Percentiles rank a stretch among this genome's conserved stretches.
Conservation (phyloP, 1,140 invertebrate genomes). For the Antheraea pernyi region DNA sequence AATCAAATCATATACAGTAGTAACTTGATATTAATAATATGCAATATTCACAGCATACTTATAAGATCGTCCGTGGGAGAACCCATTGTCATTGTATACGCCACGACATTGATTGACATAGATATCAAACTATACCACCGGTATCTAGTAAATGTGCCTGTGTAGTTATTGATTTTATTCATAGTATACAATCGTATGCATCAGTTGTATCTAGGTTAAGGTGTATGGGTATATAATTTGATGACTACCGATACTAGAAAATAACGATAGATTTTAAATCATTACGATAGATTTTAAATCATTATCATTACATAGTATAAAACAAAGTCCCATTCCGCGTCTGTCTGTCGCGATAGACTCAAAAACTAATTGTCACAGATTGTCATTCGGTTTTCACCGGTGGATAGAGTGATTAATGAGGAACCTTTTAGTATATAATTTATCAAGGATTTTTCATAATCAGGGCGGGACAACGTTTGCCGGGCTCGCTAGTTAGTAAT, state of each 20-base stretch:
- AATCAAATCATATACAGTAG: conserved; percentile 14
- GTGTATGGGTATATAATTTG: background rate
- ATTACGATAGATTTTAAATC: no score
- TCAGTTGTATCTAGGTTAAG: conserved; percentile 6
- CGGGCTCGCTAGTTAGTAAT: no score
- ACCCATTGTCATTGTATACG: background rate
- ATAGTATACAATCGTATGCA: background rate
- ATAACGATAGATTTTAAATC: background rate
- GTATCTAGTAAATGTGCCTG: background rate
- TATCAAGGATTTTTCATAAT: no score
- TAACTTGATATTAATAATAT: conserved; percentile 3
- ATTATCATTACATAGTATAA: no score
- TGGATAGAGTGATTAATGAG: no score
- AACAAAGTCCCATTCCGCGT: no score
- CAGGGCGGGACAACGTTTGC: no score
- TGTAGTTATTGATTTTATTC: conserved; percentile 1
- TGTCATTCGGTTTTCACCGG: no score
- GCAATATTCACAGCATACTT: background rate
- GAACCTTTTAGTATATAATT: no score
- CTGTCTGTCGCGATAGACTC: no score
- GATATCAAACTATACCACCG: background rate
- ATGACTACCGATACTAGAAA: background rate
- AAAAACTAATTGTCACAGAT: no score
- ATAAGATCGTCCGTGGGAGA: background rate
- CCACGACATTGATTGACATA: conserved; percentile 19